phyloP scores from a whole-genome alignment of 2,888 invertebrate species.

The Tetragnatha montana region DNA sequence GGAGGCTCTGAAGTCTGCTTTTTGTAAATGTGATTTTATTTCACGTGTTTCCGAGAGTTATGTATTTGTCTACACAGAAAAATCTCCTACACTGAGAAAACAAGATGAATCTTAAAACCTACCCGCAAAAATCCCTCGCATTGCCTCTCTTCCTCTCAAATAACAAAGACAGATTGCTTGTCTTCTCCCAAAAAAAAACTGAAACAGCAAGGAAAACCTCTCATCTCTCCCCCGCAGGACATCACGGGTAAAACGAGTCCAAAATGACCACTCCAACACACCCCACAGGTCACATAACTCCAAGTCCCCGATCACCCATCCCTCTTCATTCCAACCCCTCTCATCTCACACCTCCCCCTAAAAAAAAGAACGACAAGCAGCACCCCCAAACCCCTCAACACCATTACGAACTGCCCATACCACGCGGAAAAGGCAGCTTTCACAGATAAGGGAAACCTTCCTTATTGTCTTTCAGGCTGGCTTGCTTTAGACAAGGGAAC shows the following conservation, averaged over 20 bases:
- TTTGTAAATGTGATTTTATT: too few relatives aligned
- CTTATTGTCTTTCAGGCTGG: slow-evolving; percentile 37
- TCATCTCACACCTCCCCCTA: slow-evolving; percentile 16
- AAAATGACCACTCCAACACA: background rate
- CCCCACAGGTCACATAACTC: background rate
- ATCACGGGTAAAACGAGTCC: background rate
- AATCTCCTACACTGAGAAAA: too few relatives aligned
- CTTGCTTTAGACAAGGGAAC: slow-evolving; percentile 35
- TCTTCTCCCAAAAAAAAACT: background rate
- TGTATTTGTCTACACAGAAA: too few relatives aligned
- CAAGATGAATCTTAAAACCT: too few relatives aligned
- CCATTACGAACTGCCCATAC: slow-evolving; percentile 20
- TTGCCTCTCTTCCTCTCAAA: too few relatives aligned
- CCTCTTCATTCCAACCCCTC: background rate
- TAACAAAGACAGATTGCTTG: too few relatives aligned
- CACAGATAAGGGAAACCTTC: slow-evolving; percentile 28
- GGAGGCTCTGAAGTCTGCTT: too few relatives aligned
- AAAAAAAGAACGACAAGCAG: slow-evolving; percentile 13
- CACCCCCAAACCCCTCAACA: slow-evolving; percentile 20
- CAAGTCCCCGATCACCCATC: background rate
- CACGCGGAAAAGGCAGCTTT: slow-evolving; percentile 19
- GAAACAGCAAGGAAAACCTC: background rate
- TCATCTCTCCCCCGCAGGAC: background rate
- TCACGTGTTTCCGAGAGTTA: too few relatives aligned
- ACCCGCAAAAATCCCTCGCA: too few relatives aligned